A percentile compares a stretch with the other conserved stretches of the same genome.
Conservation (phyloP, 2,797 vertebrate genomes). For the Platalea minor region DNA sequence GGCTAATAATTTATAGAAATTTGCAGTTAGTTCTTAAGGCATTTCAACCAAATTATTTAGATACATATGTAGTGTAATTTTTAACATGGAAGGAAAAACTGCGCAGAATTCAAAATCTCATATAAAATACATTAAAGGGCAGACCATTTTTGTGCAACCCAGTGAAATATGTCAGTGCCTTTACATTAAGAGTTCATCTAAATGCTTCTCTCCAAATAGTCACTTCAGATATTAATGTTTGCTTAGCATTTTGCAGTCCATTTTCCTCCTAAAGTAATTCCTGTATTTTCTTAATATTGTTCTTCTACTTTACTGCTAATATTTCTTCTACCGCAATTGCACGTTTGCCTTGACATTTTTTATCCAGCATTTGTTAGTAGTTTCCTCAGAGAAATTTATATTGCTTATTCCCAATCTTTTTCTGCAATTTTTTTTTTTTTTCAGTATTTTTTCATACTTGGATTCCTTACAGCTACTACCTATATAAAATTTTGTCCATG, state of each 20-base stretch:
- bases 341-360: background rate
- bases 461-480: background rate
- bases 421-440: background rate
- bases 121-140: background rate
- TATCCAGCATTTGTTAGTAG: background rate
- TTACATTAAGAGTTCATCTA: background rate
- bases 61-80: background rate
- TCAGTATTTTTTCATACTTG: background rate
- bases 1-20: background rate
- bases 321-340: background rate
- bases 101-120: background rate
- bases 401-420: background rate
- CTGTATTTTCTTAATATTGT: background rate
- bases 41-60: background rate
- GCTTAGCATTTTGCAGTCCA: background rate
- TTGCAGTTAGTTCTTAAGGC: background rate
- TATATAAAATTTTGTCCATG: background rate
- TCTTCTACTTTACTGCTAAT: background rate
- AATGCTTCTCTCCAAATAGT: background rate
- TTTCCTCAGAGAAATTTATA: background rate
- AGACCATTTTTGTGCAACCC: background rate
- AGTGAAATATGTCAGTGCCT: background rate
- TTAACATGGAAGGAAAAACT: background rate
- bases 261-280: background rate
- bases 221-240: background rate